These are phyloP conservation scores for Empis livida DNA, from an alignment of 2,888 invertebrate genomes.

Conservation along the genomic window DNA sequence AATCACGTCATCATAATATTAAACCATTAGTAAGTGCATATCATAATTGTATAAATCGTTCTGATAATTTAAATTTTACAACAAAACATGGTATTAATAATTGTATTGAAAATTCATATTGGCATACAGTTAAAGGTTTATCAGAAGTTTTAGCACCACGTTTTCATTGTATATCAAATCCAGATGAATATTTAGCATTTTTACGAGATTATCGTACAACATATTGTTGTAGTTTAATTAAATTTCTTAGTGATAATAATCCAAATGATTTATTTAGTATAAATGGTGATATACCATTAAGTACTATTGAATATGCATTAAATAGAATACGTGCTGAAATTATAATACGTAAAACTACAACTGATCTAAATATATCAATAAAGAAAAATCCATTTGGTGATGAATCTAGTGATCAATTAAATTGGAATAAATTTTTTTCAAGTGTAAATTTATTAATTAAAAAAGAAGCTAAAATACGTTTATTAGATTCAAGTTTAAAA, in stretches of 20 bases:
- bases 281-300: conserved; percentile 42
- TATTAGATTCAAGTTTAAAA: too few relatives aligned
- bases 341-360: too few relatives aligned
- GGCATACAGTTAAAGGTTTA: conserved; percentile 25
- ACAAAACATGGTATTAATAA: conserved; percentile 38
- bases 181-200: conserved; percentile 26
- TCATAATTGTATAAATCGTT: conserved; percentile 27
- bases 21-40: conserved; percentile 19
- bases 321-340: conserved; percentile 39
- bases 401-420: neutral
- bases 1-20: conserved; percentile 28
- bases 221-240: conserved; percentile 62
- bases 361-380: too few relatives aligned
- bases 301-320: conserved; percentile 54
- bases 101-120: conserved; percentile 28
- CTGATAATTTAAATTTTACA: conserved; percentile 33
- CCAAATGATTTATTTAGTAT: conserved; percentile 18
- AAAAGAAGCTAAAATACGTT: too few relatives aligned
- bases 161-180: conserved; percentile 33
- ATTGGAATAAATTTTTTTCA: too few relatives aligned
- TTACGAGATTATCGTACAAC: conserved; percentile 58
- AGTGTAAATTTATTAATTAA: too few relatives aligned
- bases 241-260: conserved; percentile 40
- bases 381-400: too few relatives aligned
- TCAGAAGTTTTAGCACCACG: conserved; percentile 52